Evolutionary conservation across 2,888 invertebrate genomes (phyloP), one percentile per base, ranked within the genome.

Genomic region (Mesorhabditis sp.): DNA sequence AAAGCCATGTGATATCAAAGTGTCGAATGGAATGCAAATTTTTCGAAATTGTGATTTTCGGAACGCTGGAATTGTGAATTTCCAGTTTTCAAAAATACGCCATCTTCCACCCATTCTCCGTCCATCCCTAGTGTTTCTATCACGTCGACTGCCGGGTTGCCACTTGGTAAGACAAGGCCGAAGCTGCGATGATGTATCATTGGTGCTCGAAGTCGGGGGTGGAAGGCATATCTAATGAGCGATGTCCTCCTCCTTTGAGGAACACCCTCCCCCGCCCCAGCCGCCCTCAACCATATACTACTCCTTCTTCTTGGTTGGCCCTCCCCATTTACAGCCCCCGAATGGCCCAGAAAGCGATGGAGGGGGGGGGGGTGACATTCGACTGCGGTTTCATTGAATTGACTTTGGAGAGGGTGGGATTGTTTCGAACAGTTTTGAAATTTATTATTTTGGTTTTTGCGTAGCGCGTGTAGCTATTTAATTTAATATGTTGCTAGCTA

Each of bases 291-390:
- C 28, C 28, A 28, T 28, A 28, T 50, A 13, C 58, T 10, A 13
- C n/a, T n/a, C n/a, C 58, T n/a, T 50, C n/a, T 50, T 50, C 58
- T 13, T n/a, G n/a, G n/a, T 13, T 50, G n/a, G 10, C n/a, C 7
- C 58, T 50, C 58, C 58, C 58, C 7, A n/a, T 50, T 50, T 50
- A 50, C 58, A 50, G 58, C 58, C 58, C 58, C 58, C 58, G 58
- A 50, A 50, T 13, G 58, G n/a, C 58, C 58, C 10, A 50, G n/a
- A 50, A 28, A 28, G 28, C 28, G 28, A 28, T 28, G 28, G 28
- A n/a, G n/a, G 28, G 28, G 28, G 28, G 28, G 58, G n/a, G 58
- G 2, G 10, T 10, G 58, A 50, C 58, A 50, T 50, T n/a, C 58
- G n/a, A 13, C 58, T 10, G 7, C n/a, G 7, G 7, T 10, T 50